These are phyloP conservation scores for Apogon talboti DNA, from an alignment of 2,797 vertebrate genomes.

Conservation along the genomic window DNA sequence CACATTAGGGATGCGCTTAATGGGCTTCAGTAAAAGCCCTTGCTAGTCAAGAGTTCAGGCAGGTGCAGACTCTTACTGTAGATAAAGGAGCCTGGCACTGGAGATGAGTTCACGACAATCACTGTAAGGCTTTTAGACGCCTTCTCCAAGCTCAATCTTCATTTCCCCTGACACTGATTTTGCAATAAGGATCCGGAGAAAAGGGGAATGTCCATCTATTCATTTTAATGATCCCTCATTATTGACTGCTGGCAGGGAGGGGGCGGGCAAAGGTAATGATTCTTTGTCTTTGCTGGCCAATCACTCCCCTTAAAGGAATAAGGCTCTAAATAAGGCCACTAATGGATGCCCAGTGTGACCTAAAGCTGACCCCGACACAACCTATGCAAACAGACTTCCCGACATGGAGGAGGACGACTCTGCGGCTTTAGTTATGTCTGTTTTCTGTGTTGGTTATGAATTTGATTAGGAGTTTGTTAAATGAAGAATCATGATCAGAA, in stretches of 20 bases:
- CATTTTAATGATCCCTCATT: constrained; percentile 88
- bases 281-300: constrained; percentile 84
- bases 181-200: constrained; percentile 87
- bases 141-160: constrained; percentile 84
- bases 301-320: constrained; percentile 85
- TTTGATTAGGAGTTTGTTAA: constrained; percentile 10
- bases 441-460: constrained; percentile 41
- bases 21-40: constrained; percentile 83
- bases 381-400: constrained; percentile 65
- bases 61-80: constrained; percentile 83
- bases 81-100: constrained; percentile 79
- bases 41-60: constrained; percentile 80
- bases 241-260: constrained; percentile 86
- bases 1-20: constrained; percentile 81
- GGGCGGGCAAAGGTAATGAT: constrained; percentile 85
- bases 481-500: background rate
- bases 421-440: constrained; percentile 33
- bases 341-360: constrained; percentile 84
- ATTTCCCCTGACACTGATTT: constrained; percentile 87
- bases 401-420: constrained; percentile 42
- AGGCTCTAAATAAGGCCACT: constrained; percentile 85
- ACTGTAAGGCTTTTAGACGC: constrained; percentile 86
- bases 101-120: constrained; percentile 85
- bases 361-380: constrained; percentile 71
- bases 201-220: constrained; percentile 88